These are phyloP conservation scores for Cryptophagus acutangulus DNA, from an alignment of 2,888 invertebrate species.

Conservation along the genomic window DNA sequence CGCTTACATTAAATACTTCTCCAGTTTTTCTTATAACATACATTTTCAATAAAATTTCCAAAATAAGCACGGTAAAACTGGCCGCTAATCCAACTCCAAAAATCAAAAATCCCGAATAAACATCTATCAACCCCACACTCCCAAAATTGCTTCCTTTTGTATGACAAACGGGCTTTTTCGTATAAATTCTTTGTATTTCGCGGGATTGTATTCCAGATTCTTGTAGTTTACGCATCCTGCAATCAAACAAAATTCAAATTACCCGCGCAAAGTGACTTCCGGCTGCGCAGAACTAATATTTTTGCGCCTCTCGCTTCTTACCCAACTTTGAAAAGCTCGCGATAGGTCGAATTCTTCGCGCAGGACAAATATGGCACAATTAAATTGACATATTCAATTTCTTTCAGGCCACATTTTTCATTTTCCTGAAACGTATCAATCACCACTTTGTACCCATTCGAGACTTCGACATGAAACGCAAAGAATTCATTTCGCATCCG, in stretches of 20 bases:
- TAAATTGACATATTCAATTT: constrained; percentile 54
- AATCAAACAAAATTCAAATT: constrained; percentile 10
- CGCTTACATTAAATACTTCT: no score
- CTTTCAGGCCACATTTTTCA: constrained; percentile 66
- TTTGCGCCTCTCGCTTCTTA: constrained; percentile 34
- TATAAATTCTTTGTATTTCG: constrained; percentile 53
- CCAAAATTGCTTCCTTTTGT: constrained; percentile 56
- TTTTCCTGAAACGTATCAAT: constrained; percentile 62
- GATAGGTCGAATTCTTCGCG: constrained; percentile 52
- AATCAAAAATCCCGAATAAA: constrained; percentile 49
- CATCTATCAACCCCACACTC: constrained; percentile 57
- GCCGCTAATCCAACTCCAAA: constrained; percentile 25
- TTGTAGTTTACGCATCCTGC: constrained; percentile 41
- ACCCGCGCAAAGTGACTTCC: no score
- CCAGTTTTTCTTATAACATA: no score
- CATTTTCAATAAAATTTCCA: constrained; percentile 15
- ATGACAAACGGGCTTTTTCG: constrained; percentile 56
- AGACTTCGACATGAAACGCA: constrained; percentile 64
- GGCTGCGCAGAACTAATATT: not conserved
- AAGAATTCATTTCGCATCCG: constrained; percentile 58
- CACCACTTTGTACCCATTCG: constrained; percentile 62
- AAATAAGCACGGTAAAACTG: constrained; percentile 16
- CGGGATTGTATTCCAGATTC: constrained; percentile 58
- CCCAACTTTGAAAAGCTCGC: constrained; percentile 55
- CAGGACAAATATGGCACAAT: constrained; percentile 54